phyloP scores from a whole-genome alignment of 2,888 invertebrate genomes.

The Hypolimnas misippus region DNA sequence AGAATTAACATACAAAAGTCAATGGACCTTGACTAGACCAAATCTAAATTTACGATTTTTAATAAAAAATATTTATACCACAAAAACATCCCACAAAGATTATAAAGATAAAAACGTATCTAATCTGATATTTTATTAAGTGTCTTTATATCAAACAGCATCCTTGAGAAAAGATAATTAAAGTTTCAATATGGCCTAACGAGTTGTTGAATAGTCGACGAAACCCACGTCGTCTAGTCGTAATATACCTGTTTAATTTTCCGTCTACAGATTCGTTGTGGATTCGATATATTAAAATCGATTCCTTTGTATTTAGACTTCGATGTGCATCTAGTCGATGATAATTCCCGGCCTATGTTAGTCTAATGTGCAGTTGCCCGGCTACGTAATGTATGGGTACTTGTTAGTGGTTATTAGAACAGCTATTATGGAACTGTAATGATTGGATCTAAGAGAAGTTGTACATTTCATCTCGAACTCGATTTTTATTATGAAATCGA shows the following conservation, averaged over 20 bases:
- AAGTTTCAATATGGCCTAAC: slow-evolving; percentile 14
- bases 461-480: neutral
- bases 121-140: neutral
- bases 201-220: slow-evolving; percentile 6
- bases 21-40: neutral
- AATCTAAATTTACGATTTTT: neutral
- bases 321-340: neutral
- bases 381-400: slow-evolving; percentile 18
- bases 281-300: slow-evolving; percentile 29
- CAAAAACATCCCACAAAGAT: slow-evolving; percentile 4
- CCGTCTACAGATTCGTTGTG: slow-evolving; percentile 35
- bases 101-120: slow-evolving; percentile 6
- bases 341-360: slow-evolving; percentile 24
- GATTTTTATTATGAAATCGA: neutral
- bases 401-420: slow-evolving; percentile 23
- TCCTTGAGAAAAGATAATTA: neutral
- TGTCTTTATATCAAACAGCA: neutral
- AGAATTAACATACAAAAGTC: neutral
- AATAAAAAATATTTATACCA: neutral
- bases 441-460: slow-evolving; percentile 16
- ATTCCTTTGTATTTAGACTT: slow-evolving; percentile 26
- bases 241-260: slow-evolving; percentile 14
- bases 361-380: slow-evolving; percentile 28
- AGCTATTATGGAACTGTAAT: slow-evolving; percentile 17
- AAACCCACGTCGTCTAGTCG: slow-evolving; percentile 14